Conservation (phyloP, 1,140 invertebrate species). For the Formica selysi region DNA sequence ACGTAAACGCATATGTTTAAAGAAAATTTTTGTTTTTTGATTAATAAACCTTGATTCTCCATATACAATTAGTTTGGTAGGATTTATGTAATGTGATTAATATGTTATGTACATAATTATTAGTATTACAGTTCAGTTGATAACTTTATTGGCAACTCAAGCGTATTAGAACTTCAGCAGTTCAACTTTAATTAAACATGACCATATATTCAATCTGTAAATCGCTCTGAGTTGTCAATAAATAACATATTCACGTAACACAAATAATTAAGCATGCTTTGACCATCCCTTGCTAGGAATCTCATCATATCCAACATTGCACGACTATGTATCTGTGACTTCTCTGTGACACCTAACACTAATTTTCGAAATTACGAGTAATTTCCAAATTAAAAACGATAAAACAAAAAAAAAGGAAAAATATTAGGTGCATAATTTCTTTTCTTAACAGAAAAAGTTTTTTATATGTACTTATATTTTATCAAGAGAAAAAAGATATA, state of each 20-base stretch:
- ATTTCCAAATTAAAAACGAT: neutral
- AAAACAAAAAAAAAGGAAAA: neutral
- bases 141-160: constrained; percentile 14
- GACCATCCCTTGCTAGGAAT: neutral
- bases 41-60: neutral
- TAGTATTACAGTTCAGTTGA: constrained; percentile 12
- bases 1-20: neutral
- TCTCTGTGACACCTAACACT: neutral
- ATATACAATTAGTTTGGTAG: neutral
- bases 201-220: neutral
- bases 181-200: constrained; percentile 16
- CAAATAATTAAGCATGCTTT: constrained; percentile 39
- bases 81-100: constrained; percentile 26
- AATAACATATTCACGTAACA: constrained; percentile 2
- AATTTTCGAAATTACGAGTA: neutral
- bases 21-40: neutral
- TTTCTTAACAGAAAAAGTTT: neutral
- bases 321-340: neutral
- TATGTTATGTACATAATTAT: too few relatives aligned
- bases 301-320: neutral
- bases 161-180: neutral
- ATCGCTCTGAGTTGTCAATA: neutral
- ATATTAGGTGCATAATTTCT: neutral
- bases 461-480: neutral
- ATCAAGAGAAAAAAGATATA: neutral